Evolutionary conservation across 2,888 invertebrate species (phyloP).

Genomic region (Pyrochroa serraticornis): DNA sequence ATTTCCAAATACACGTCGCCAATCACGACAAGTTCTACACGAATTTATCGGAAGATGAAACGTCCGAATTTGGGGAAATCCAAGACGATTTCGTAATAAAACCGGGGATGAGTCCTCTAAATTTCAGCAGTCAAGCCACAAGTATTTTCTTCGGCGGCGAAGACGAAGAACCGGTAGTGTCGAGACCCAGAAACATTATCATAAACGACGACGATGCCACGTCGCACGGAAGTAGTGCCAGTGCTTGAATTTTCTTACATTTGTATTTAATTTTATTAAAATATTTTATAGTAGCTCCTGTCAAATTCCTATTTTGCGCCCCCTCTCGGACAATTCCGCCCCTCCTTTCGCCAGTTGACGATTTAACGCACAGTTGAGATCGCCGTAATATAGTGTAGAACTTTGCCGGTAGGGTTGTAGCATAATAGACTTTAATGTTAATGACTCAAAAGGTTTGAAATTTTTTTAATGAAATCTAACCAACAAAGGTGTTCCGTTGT

Average conservation of each 20-base stretch:
- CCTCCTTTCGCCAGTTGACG: too few species aligned
- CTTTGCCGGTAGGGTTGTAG: too few species aligned
- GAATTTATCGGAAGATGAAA: neutral
- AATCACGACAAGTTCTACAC: neutral
- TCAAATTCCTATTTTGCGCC: neutral
- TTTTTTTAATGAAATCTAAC: too few species aligned
- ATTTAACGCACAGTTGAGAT: too few species aligned
- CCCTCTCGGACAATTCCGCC: neutral
- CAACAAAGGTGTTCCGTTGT: neutral
- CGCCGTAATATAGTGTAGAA: too few species aligned
- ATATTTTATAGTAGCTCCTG: neutral
- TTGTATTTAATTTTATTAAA: neutral
- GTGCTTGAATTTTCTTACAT: slow-evolving; percentile 36
- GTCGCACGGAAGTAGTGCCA: slow-evolving; percentile 40
- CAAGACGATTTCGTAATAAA: slow-evolving; percentile 13
- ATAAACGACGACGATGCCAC: slow-evolving; percentile 33
- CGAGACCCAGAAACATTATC: slow-evolving; percentile 36
- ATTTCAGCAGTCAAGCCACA: slow-evolving; percentile 51
- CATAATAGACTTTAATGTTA: too few species aligned
- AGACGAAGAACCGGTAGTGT: slow-evolving; percentile 35
- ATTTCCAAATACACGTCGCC: slow-evolving; percentile 12
- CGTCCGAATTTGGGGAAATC: neutral
- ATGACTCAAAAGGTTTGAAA: too few species aligned
- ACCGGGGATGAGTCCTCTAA: slow-evolving; percentile 18
- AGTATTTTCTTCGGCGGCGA: slow-evolving; percentile 53